Percentiles rank a stretch among this genome's conserved stretches.
These are phyloP conservation scores for Lochmaea capreae DNA, from an alignment of 2,888 invertebrate species.

Conservation along the genomic window DNA sequence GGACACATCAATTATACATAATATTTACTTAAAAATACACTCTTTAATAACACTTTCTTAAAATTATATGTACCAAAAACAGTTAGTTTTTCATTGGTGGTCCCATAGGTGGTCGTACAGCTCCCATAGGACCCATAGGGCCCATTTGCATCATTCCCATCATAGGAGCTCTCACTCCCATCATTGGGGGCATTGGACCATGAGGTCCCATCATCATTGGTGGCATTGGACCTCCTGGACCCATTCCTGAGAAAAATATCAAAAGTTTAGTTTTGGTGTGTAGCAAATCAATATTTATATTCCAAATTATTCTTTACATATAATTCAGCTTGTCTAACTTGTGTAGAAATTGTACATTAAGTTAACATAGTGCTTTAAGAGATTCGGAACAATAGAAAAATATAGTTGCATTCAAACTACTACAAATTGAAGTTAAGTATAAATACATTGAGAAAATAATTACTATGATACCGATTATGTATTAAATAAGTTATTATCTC, in stretches of 20 bases:
- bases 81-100: constrained; percentile 69
- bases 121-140: constrained; percentile 79
- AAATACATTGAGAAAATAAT: neutral
- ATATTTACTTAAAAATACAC: neutral
- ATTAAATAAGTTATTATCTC: constrained; percentile 22
- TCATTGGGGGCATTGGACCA: constrained; percentile 82
- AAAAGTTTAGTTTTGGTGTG: neutral
- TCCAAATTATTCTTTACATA: no score
- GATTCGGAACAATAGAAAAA: neutral
- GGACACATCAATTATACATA: neutral
- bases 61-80: neutral
- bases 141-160: constrained; percentile 81
- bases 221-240: constrained; percentile 67
- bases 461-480: neutral
- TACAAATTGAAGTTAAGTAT: no score
- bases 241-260: constrained; percentile 60
- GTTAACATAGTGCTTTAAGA: no score
- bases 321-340: no score
- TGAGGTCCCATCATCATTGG: constrained; percentile 78
- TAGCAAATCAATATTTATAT: neutral
- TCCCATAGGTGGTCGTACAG: constrained; percentile 78
- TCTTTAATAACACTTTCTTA: neutral
- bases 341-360: no score
- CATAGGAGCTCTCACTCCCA: constrained; percentile 84
- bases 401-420: neutral